Base-by-base conservation (phyloP, 2,797 vertebrate genomes). In the Sebastes kiyomatsui region DNA sequence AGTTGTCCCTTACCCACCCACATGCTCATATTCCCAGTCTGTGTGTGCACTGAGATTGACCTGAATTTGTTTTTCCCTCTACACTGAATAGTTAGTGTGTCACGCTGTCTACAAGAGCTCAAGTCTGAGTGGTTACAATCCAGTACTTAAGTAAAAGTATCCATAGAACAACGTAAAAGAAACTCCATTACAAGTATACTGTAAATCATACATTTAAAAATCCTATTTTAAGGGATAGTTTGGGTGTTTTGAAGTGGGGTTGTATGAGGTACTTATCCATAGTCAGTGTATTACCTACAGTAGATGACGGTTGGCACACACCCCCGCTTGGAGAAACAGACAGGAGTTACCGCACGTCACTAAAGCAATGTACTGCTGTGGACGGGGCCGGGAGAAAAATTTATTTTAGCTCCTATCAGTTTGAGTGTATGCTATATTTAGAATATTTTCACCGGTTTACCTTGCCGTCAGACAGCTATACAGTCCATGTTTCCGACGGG, bases 1-100 rank as follows among this genome's bases (percentile, higher is more conserved):
- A 77, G 80, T 65, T 38, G 23, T 77, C 72, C 65, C 67, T 13
- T 52, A 52, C 46, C 61, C 82, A 71, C 68, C 54, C 61, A 73
- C 75, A 77, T 42, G 75, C 38, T 79, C 74, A 72, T 81, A 77
- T 81, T 74, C 84, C 56, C 58, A 60, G 70, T 75, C n/a, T 61
- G 2, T 42, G 4, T 74, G 28, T 77, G 71, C 13, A 18, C n/a
- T 13, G 30, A 18, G 70, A 55, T 6, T 68, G 81, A 84, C 23
- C 73, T 77, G 7, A 12, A 76, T 72, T 56, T 33, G 35, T 46
- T 77, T 72, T 72, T 18, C 12, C 18, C 52, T 65, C 22, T 7
- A 61, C 32, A 12, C 18, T 81, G 33, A 65, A 14, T 8, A 18
- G 23, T 67, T 56, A 23, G 11, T 73, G 30, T 72, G 52, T 60